Conservation (phyloP, 1,140 invertebrate genomes). For the Lucilia sericata region DNA sequence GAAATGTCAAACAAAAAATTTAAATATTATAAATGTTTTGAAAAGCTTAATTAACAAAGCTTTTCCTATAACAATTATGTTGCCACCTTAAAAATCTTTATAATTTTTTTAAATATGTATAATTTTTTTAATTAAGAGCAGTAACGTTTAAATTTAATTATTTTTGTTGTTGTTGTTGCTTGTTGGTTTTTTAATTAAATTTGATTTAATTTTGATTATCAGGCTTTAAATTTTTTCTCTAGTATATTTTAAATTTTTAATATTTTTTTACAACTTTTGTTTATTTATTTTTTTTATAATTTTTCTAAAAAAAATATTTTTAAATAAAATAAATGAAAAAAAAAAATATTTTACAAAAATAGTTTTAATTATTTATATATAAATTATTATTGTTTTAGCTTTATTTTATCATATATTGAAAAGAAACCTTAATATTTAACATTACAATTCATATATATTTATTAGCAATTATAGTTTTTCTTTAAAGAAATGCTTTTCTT, state of each 20-base stretch:
- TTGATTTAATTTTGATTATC: slow-evolving; percentile 68
- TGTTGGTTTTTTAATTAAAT: slow-evolving; percentile 59
- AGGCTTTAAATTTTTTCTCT: slow-evolving; percentile 53
- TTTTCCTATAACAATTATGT: too few species aligned
- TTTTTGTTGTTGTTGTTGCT: not conserved
- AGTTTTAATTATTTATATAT: not conserved
- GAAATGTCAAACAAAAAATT: too few species aligned
- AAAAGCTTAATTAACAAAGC: too few species aligned
- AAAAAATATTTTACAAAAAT: slow-evolving; percentile 2
- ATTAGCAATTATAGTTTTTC: not conserved
- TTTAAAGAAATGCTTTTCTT: slow-evolving; percentile 10
- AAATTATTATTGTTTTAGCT: not conserved
- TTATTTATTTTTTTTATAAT: slow-evolving; percentile 19
- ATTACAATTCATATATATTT: not conserved
- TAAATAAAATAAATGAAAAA: not conserved
- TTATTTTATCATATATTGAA: not conserved
- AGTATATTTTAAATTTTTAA: not conserved
- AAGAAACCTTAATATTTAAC: slow-evolving; percentile 12
- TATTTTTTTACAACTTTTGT: slow-evolving; percentile 33
- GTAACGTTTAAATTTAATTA: not conserved
- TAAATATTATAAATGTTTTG: too few species aligned
- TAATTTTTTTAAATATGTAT: not conserved
- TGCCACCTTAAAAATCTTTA: not conserved
- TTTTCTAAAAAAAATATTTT: not conserved
- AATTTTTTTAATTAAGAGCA: not conserved